Base-by-base conservation (phyloP, 2,888 invertebrate genomes). In the Laothoe populi region DNA sequence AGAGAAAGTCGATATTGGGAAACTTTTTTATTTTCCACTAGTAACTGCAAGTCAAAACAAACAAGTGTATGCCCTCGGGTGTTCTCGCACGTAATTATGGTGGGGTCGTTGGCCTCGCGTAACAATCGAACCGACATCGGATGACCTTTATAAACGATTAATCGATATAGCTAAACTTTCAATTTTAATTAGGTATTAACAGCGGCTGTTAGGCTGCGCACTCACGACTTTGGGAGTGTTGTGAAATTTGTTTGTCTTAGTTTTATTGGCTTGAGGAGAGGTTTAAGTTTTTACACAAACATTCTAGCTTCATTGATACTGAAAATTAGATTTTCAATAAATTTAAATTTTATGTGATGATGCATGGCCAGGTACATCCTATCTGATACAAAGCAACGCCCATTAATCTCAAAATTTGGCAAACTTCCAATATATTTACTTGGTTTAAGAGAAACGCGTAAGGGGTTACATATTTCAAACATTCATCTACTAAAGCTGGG, bases 101-200 rank as follows among this genome's bases (percentile, higher is more conserved):
- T 53, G 31, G 31, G 53, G 53, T 21, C 53, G 31, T 31, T 19
- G 53, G 4, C 53, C 53, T 31, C 31, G 24, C 44, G 26, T 40
- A 44, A 70, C 66, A 71, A 70, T 70, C 67, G 69, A 67, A 67
- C 63, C 59, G 69, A 70, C 68, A 66, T 69, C 64, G 57, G 65
- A 64, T 71, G 69, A 77, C 72, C 72, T 73, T 70, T 73, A 67
- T 66, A 69, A 73, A 73, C 73, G 67, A 68, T 66, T 67, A 66
- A 68, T 73, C 69, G 70, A 69, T 66, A 73, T 69, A 53, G 53
- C 53, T 68, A 70, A 69, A 73, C 77, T 73, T 75, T 75, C 75
- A 68, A 70, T 72, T 72, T 60, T 63, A 62, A 68, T 65, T 62
- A 63, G 61, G 59, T 24, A 19, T 58, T 57, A 31, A 31, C 44